Evolutionary conservation across 2,888 invertebrate species (phyloP).

Genomic region (Bursaphelenchus okinawaensis): DNA sequence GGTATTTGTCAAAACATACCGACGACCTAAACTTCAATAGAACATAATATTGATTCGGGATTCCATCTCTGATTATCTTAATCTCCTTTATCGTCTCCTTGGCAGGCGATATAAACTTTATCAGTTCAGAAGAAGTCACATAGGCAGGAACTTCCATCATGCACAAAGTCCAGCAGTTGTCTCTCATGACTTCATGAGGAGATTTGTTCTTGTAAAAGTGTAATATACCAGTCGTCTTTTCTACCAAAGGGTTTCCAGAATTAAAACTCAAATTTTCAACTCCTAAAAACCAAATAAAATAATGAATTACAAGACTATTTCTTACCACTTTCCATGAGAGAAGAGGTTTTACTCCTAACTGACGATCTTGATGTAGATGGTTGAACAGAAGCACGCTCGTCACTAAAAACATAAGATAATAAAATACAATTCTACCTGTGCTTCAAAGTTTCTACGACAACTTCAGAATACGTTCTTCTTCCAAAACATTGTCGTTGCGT

Average conservation of each 20-base stretch:
- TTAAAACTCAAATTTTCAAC: conserved; percentile 64
- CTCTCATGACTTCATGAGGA: conserved; percentile 34
- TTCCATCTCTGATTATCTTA: conserved; percentile 74
- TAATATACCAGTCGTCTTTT: conserved; percentile 89
- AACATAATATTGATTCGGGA: conserved; percentile 94
- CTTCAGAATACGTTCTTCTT: conserved; percentile 46
- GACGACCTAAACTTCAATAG: conserved; percentile 73
- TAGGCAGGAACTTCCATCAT: conserved; percentile 82
- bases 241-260: conserved; percentile 92
- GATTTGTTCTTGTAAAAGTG: conserved; percentile 96
- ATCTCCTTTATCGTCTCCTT: conserved; percentile 21
- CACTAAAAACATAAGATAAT: background rate
- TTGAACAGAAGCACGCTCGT: background rate
- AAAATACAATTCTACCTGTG: background rate
- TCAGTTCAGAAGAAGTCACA: conserved; percentile 83
- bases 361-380: conserved; percentile 12
- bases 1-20: conserved; percentile 59
- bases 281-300: conserved; percentile 21
- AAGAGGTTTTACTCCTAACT: conserved; percentile 1
- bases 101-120: conserved; percentile 68
- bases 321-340: conserved; percentile 9
- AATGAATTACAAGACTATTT: background rate
- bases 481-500: conserved; percentile 31
- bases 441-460: conserved; percentile 41
- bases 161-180: conserved; percentile 76